Percentiles rank a stretch among this genome's conserved stretches.
Evolutionary conservation across 2,797 vertebrate species (phyloP).

Genomic region (Hoplostethus atlanticus): DNA sequence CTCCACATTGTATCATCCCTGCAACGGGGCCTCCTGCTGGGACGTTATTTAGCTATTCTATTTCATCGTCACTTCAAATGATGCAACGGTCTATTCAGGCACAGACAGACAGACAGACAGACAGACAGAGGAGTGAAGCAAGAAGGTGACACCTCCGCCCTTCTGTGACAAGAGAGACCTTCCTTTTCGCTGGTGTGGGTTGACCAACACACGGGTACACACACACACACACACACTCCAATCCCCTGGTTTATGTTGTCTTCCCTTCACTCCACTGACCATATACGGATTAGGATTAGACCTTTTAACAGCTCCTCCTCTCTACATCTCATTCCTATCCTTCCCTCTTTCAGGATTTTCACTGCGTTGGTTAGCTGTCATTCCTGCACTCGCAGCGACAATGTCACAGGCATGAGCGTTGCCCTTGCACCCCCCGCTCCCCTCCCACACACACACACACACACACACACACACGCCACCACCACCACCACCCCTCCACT

Average conservation of each 20-base stretch:
- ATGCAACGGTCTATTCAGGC: constrained; percentile 72
- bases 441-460: not conserved
- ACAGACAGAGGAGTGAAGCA: constrained; percentile 46
- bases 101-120: constrained; percentile 19
- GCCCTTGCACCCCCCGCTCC: constrained; percentile 36
- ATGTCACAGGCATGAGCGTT: constrained; percentile 56
- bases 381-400: constrained; percentile 38
- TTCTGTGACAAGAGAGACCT: constrained; percentile 46
- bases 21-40: constrained; percentile 75
- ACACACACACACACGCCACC: too few relatives aligned
- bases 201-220: constrained; percentile 27
- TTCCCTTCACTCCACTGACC: constrained; percentile 38
- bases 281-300: constrained; percentile 18
- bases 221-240: constrained; percentile 1
- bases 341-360: constrained; percentile 32
- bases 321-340: constrained; percentile 1
- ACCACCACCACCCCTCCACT: constrained; percentile 49
- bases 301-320: constrained; percentile 27
- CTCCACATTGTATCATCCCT: constrained; percentile 74
- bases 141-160: constrained; percentile 74
- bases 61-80: constrained; percentile 81
- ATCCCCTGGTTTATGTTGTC: not conserved
- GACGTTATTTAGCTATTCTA: constrained; percentile 84
- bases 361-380: constrained; percentile 52
- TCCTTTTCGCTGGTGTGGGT: constrained; percentile 33